Base-by-base conservation (phyloP, 2,113 vertebrate genomes). In the Larimichthys polyactis region DNA sequence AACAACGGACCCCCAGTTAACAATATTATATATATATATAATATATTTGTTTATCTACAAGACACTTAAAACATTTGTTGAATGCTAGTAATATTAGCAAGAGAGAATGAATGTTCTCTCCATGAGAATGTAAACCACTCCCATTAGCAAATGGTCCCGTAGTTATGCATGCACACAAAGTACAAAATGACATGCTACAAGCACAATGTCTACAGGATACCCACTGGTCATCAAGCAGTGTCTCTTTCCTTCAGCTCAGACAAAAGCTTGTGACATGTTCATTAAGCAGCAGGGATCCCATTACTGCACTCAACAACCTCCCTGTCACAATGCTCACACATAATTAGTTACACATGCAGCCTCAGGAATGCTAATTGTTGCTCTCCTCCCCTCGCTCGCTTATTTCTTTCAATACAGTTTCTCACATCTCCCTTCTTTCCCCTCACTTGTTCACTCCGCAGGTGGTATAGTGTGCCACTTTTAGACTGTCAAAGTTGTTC, bases 261-360 rank as follows among this genome's bases (percentile, higher is more conserved):
- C 87, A 92, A 87, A 92, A 86, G 88, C 89, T 89, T 77, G 87
- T 90, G 91, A 94, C 91, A 90, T 93, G 90, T 93, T 94, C 94
- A 95, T 95, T 94, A 93, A 92, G 89, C 90, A 92, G 91, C 91
- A 91, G 90, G 90, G 86, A 92, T 91, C 86, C 89, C 87, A 93
- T 94, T 91, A 91, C 90, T 75, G 79, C 90, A 84, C 87, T 92
- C 89, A 90, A 83, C 89, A 91, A 84, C 86, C 85, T 85, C 75
- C 60, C 90, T 93, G 93, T 93, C 92, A 94, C 92, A 93, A 92
- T 86, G 76, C 91, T 91, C 92, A 83, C 85, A 92, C 64, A 72
- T 90, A 93, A 94, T 95, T 93, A 94, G 90, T 91, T 88, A 90
- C 90, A 93, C 88, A 87, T 89, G 85, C 81, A 90, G 86, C 90